Percentiles rank a stretch among this genome's conserved stretches.
Conservation (phyloP, 2,797 vertebrate genomes). For the Avahi laniger region DNA sequence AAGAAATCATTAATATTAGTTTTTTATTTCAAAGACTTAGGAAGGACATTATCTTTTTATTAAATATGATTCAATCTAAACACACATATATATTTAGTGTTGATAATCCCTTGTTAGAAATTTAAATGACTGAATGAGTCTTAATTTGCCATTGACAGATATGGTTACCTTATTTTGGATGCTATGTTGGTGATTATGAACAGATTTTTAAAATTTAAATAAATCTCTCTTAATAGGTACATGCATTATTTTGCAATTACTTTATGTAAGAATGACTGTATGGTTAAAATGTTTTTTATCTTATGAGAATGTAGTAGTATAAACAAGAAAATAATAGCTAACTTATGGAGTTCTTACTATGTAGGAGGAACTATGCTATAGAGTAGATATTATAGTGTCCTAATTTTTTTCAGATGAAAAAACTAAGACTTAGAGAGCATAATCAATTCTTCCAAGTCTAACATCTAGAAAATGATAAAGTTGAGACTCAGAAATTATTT, state of each 20-base stretch:
- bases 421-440: neutral
- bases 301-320: neutral
- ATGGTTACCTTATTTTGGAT: neutral
- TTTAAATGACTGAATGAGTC: neutral
- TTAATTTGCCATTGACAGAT: neutral
- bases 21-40: constrained; percentile 14
- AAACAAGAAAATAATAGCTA: neutral
- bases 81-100: neutral
- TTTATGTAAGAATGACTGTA: neutral
- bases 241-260: constrained; percentile 19
- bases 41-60: neutral
- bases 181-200: neutral
- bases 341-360: neutral
- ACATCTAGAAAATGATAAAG: neutral
- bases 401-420: neutral
- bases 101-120: neutral
- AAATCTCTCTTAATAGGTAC: neutral
- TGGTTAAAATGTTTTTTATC: neutral
- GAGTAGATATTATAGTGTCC: neutral
- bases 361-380: neutral
- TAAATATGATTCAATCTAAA: neutral
- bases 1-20: constrained; percentile 26
- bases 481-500: neutral
- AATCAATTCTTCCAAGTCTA: neutral
- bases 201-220: neutral